A percentile compares a stretch with the other conserved stretches of the same genome.
These are phyloP conservation scores for Nymphalis urticae DNA, from an alignment of 2,888 invertebrate species.

Conservation along the genomic window DNA sequence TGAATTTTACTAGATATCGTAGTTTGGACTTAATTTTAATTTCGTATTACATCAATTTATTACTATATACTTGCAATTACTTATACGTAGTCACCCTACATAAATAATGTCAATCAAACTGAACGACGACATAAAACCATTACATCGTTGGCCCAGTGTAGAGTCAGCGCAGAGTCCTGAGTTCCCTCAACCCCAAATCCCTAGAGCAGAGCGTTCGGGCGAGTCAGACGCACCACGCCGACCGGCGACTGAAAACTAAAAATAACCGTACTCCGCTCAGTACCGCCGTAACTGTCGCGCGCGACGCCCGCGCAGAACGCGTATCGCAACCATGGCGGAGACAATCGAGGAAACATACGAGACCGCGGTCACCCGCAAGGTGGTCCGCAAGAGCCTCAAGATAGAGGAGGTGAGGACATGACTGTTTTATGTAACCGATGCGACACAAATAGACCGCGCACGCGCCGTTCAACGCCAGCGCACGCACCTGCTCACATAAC, in stretches of 20 bases:
- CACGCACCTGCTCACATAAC: constrained; percentile 74
- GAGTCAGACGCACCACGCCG: constrained; percentile 50
- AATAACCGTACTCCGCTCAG: constrained; percentile 73
- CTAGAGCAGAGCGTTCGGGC: constrained; percentile 45
- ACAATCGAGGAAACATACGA: constrained; percentile 87
- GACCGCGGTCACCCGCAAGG: constrained; percentile 86
- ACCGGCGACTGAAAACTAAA: constrained; percentile 77
- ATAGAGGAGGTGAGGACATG: constrained; percentile 86
- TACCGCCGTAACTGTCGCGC: constrained; percentile 77
- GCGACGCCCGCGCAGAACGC: constrained; percentile 77
- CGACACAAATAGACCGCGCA: constrained; percentile 64
- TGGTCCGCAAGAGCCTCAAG: constrained; percentile 86
- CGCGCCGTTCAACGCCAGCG: constrained; percentile 52
- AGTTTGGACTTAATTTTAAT: too few relatives aligned
- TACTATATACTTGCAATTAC: neutral
- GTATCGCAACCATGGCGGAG: constrained; percentile 83
- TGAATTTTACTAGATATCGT: too few relatives aligned
- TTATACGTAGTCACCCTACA: neutral
- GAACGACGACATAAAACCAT: constrained; percentile 7
- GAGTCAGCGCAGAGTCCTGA: constrained; percentile 35
- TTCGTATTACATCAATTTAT: neutral
- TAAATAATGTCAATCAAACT: neutral
- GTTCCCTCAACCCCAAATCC: constrained; percentile 51
- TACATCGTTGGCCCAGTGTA: constrained; percentile 20
- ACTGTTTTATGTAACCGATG: constrained; percentile 73